These are phyloP conservation scores for Donacobius atricapilla DNA, from an alignment of 2,113 vertebrate species.

Conservation along the genomic window DNA sequence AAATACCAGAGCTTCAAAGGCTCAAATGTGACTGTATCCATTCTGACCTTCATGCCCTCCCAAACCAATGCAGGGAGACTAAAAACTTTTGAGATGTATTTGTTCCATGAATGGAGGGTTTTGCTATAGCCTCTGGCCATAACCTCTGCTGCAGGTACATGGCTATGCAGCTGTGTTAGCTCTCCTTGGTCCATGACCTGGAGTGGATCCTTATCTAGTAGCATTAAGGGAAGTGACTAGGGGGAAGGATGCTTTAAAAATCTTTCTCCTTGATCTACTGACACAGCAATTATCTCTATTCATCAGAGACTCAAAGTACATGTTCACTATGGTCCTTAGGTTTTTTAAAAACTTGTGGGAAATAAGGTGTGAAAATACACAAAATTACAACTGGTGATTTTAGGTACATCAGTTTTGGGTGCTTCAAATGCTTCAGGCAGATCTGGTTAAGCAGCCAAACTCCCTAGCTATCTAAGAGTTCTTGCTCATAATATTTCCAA, in stretches of 20 bases:
- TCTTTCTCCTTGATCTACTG: neutral
- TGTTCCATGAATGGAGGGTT: neutral
- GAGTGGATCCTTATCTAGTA: neutral
- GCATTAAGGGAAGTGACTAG: neutral
- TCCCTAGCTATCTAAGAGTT: neutral
- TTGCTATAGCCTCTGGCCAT: neutral
- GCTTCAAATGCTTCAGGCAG: neutral
- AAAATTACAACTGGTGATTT: neutral
- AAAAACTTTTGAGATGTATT: neutral
- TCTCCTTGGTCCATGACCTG: neutral
- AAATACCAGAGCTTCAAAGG: neutral
- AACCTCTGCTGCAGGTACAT: neutral
- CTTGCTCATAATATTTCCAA: neutral
- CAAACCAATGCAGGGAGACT: neutral
- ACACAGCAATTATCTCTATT: neutral
- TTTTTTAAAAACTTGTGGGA: neutral
- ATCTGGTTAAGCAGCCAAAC: neutral
- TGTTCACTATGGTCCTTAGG: neutral
- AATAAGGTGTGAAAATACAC: neutral
- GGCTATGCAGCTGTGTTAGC: rapidly evolving
- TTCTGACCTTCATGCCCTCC: rapidly evolving
- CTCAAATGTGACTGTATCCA: rapidly evolving
- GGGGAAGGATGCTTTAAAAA: neutral
- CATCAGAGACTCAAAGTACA: neutral
- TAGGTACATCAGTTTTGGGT: neutral